Base-by-base conservation (phyloP, 2,888 invertebrate species). In the Pecten maximus region DNA sequence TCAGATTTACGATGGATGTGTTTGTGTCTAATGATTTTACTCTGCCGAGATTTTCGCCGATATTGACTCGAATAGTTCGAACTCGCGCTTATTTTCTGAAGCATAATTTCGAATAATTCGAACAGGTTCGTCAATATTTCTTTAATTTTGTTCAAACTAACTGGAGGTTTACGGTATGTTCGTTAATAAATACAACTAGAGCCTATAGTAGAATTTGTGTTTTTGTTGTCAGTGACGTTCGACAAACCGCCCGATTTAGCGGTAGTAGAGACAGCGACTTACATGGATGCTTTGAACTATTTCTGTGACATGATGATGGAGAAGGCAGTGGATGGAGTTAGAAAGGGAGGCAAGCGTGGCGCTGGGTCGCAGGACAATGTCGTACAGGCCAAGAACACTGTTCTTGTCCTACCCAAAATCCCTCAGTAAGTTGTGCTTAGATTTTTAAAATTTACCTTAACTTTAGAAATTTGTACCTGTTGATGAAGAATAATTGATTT, bases 291-390 rank as follows among this genome's bases (percentile, higher is more conserved):
- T 10, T 93, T 96, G 87, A 96, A 96, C 92, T 96, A 96, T 91
- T 96, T 96, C 95, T 96, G 96, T 94, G 96, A 96, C 91, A 96
- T 96, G 94, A 95, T 95, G 94, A 92, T 94, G 91, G 95, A 96
- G 93, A 96, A 95, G 89, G 95, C 96, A 50, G 91, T 96, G 50
- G 96, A 96, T 87, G 92, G 93, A 1, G 92, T 96, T 91, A 93
- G 93, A 88, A 91, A 92, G 44, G 92, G 94, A 44, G 94, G 93
- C 40, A 93, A 92, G 40, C 92, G 92, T 28, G 88, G 92, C 12
- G 91, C 94, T 10, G 94, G 93, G 4, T 88, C 91, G 19, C 94
- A 95, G 40, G 94, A 94, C 44, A 93, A 94, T 89, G 93, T 94
- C 4, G 94, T 93, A 12, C 95, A 95, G 74, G 94, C 95, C 40